Evolutionary conservation across 2,113 vertebrate species (phyloP), one percentile per base, ranked within the genome.

Genomic region (Chascanopsetta lugubris): DNA sequence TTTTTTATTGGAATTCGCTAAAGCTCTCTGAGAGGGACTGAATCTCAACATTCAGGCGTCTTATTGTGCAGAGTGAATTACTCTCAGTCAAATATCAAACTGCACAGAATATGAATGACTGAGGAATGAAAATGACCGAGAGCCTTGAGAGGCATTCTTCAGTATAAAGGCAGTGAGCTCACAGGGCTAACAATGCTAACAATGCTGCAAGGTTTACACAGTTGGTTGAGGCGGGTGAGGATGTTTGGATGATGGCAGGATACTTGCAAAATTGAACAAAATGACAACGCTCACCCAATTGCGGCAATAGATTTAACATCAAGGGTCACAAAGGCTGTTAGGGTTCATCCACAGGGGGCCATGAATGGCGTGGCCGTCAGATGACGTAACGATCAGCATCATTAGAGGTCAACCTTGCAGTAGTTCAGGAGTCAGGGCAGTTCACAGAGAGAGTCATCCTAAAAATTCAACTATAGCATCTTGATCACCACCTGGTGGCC

Each of bases 51-150:
- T 17, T 46, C n/a, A 6, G 17, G 6, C 3, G 25, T 49, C 15
- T 42, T 55, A 1, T 43, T 36, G 26, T 29, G 4, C 24, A 47
- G 18, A 32, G 1, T 46, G 5, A 53, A 46, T 45, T 21, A 55
- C 8, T 50, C 25, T 45, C 25, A 36, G 17, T 55, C 32, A 55
- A 65, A 72, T 50, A 38, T 15, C 15, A 40, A 57, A 24, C 6
- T 30, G 38, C 20, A 17, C 7, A 25, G 13, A 29, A 36, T 10
- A 18, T 4, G 1, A 8, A 46, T 5, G 21, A 18, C 6, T 8
- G 11, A 46, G 4, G 21, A 26, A 25, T 8, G 4, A 15, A 26
- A 38, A n/a, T 45, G 8, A 20, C 8, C 8, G 8, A 9, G 30
- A 43, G 25, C 11, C 2, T 5, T 15, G 24, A 29, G 11, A 25